These are phyloP conservation scores for Sinocyclocheilus grahami DNA, from an alignment of 2,113 vertebrate species.

Conservation along the genomic window DNA sequence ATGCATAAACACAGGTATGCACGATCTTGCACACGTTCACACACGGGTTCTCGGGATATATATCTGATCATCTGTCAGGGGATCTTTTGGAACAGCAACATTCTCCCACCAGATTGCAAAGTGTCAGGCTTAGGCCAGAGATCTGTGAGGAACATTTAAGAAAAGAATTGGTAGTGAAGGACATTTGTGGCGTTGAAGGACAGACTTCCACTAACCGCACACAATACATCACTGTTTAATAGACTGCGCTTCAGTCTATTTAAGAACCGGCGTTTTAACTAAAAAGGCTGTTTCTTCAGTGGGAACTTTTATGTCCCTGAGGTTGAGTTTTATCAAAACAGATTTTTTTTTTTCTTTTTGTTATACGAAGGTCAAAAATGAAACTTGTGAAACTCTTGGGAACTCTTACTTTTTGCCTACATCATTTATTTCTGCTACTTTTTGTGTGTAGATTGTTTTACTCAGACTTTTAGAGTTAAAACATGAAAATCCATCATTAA, in stretches of 20 bases:
- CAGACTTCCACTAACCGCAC: constrained; percentile 5
- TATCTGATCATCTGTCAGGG: constrained; percentile 18
- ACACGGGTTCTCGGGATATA: constrained; percentile 23
- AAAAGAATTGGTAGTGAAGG: background rate
- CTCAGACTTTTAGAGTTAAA: background rate
- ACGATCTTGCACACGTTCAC: constrained; percentile 11
- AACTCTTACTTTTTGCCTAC: background rate
- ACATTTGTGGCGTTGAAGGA: constrained; percentile 25
- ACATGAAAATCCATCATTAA: background rate
- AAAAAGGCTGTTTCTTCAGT: constrained; percentile 15
- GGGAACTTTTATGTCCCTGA: background rate
- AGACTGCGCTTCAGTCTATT: background rate
- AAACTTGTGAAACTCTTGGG: constrained; percentile 15
- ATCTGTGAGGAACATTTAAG: constrained; percentile 56
- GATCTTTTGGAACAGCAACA: constrained; percentile 3
- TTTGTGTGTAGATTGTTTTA: background rate
- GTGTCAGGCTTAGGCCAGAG: constrained; percentile 68
- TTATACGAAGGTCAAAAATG: constrained; percentile 9
- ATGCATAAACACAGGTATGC: constrained; percentile 15
- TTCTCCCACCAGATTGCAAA: constrained; percentile 55
- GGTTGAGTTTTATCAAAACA: constrained; percentile 27
- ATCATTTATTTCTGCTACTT: background rate
- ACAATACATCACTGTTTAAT: background rate
- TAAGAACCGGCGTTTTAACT: background rate
- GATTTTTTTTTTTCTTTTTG: background rate